These are phyloP conservation scores for Petrophora chlorosata DNA, from an alignment of 2,888 invertebrate species.

Conservation along the genomic window DNA sequence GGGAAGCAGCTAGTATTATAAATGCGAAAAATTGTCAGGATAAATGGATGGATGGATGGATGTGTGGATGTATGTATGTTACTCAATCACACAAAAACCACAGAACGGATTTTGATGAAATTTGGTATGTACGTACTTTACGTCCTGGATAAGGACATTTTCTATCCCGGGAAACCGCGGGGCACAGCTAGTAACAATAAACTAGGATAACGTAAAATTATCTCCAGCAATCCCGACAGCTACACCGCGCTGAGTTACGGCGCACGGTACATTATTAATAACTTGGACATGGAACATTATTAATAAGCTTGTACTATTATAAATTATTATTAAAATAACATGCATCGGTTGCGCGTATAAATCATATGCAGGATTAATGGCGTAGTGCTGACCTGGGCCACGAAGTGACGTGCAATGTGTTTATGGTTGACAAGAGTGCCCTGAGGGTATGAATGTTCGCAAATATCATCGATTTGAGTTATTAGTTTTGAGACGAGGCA, in stretches of 20 bases:
- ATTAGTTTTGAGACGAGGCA: too few species aligned
- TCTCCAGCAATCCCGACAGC: constrained; percentile 10
- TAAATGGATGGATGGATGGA: too few species aligned
- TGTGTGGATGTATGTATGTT: too few species aligned
- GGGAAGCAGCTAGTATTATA: too few species aligned
- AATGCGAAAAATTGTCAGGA: too few species aligned
- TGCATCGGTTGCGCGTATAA: constrained; percentile 44
- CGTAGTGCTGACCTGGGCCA: constrained; percentile 19
- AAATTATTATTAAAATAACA: constrained; percentile 43
- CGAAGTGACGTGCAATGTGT: neutral
- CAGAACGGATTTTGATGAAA: too few species aligned
- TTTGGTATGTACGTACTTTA: too few species aligned
- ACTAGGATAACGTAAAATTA: constrained; percentile 6
- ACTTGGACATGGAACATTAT: constrained; percentile 10
- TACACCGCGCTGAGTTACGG: constrained; percentile 23
- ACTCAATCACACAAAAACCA: too few species aligned
- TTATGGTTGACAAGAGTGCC: neutral
- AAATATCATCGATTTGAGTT: too few species aligned
- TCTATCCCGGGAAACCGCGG: too few species aligned
- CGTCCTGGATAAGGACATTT: too few species aligned
- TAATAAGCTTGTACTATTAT: constrained; percentile 24
- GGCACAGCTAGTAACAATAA: neutral
- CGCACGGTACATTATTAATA: constrained; percentile 17
- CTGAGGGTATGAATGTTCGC: too few species aligned
- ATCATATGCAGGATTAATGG: constrained; percentile 60